phyloP scores from a whole-genome alignment of 1,140 invertebrate species.

The Apis cerana region DNA sequence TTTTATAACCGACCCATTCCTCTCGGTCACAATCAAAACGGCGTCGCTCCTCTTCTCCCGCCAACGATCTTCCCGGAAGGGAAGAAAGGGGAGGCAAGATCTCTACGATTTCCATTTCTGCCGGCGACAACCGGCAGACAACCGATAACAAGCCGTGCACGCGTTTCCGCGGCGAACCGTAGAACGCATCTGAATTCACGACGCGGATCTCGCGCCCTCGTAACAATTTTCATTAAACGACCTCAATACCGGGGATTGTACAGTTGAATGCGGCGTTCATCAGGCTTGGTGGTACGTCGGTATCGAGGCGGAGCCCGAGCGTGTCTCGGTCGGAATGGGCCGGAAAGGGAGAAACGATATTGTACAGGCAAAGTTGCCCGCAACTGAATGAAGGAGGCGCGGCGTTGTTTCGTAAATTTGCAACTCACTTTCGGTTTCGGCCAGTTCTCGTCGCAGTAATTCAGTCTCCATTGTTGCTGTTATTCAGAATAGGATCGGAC shows the following conservation, averaged over 20 bases:
- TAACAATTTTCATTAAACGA: slow-evolving; percentile 60
- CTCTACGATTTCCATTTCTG: neutral
- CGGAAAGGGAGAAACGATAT: slow-evolving; percentile 27
- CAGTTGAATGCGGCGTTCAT: slow-evolving; percentile 48
- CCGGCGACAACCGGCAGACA: neutral
- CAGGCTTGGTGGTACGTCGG: slow-evolving; percentile 10
- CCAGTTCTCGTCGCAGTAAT: slow-evolving; percentile 17
- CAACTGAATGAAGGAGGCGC: slow-evolving; percentile 3
- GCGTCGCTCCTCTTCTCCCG: no score
- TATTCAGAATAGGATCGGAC: slow-evolving; percentile 34
- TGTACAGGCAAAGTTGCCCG: slow-evolving; percentile 12
- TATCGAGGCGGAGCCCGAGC: slow-evolving; percentile 20
- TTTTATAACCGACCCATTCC: no score
- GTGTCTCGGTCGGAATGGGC: slow-evolving; percentile 8
- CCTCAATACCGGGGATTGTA: slow-evolving; percentile 39
- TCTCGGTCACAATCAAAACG: neutral
- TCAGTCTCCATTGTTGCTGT: slow-evolving; percentile 35
- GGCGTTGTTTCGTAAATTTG: slow-evolving; percentile 57
- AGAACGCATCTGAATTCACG: slow-evolving; percentile 44
- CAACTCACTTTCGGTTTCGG: slow-evolving; percentile 60
- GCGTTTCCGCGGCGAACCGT: neutral
- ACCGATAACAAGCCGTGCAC: slow-evolving; percentile 21
- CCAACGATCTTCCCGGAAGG: no score
- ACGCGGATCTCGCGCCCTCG: slow-evolving; percentile 33
- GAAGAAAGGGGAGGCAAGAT: neutral